Evolutionary conservation across 1,140 invertebrate genomes (phyloP).

Genomic region (Tetramorium alpestre): DNA sequence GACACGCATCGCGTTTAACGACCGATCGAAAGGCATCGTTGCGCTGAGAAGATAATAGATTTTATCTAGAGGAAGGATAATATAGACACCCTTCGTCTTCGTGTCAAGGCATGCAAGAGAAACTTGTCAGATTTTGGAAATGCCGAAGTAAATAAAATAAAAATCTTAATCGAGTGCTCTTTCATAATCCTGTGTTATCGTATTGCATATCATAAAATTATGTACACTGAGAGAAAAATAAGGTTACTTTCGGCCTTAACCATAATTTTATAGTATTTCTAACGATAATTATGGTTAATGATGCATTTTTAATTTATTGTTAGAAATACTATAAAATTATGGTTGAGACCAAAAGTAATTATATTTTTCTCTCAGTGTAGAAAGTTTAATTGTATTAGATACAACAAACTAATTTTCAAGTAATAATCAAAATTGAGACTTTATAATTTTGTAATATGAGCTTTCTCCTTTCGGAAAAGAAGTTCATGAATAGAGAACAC

Average conservation of each 20-base stretch:
- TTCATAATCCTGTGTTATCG: background rate
- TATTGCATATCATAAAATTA: background rate
- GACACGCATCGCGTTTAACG: constrained; percentile 45
- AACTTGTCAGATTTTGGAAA: constrained; percentile 1
- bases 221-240: no score
- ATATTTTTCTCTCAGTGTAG: no score
- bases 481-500: background rate
- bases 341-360: no score
- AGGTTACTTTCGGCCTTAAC: no score
- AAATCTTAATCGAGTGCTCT: background rate
- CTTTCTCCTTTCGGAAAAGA: background rate
- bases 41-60: constrained; percentile 33
- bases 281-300: no score
- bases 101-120: background rate
- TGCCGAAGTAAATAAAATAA: background rate
- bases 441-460: background rate
- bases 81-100: background rate
- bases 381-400: background rate
- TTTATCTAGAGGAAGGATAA: constrained; percentile 28
- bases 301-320: no score
- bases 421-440: background rate
- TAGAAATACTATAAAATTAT: no score
- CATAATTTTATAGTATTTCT: no score
- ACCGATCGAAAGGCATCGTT: constrained; percentile 24
- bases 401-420: background rate